Percentiles rank a stretch among this genome's conserved stretches.
Conservation (phyloP, 2,113 vertebrate species). For the Hypanus sabinus region DNA sequence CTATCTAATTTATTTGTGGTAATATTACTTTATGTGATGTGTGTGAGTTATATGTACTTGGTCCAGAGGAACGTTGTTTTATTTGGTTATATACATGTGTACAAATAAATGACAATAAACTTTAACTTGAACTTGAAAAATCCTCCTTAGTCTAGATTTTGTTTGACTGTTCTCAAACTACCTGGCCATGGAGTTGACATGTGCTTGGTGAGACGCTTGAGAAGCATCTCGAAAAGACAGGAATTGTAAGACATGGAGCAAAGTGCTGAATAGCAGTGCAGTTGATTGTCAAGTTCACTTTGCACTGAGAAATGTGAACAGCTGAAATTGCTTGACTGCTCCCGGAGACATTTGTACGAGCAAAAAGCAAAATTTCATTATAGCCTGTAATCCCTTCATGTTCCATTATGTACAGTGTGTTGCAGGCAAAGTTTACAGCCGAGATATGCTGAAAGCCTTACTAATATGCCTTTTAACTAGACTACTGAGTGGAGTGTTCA, state of each 20-base stretch:
- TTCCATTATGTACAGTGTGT: neutral
- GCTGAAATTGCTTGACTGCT: neutral
- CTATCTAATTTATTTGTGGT: too few species aligned
- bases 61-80: too few species aligned
- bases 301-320: neutral
- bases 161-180: too few species aligned
- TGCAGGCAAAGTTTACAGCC: neutral
- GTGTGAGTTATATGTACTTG: too few species aligned
- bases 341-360: neutral
- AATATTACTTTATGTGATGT: too few species aligned
- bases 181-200: too few species aligned
- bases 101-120: too few species aligned
- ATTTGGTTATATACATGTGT: too few species aligned
- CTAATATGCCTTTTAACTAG: neutral
- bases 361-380: neutral
- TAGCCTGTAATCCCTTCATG: neutral
- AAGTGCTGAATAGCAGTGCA: neutral
- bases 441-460: neutral
- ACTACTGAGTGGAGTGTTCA: neutral
- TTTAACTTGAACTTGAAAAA: too few species aligned
- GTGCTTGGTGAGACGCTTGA: too few species aligned
- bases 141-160: too few species aligned
- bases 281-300: neutral
- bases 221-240: neutral
- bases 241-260: neutral